Percentiles rank a stretch among this genome's conserved stretches.
Conservation (phyloP, 2,797 vertebrate genomes). For the Galago senegalensis region DNA sequence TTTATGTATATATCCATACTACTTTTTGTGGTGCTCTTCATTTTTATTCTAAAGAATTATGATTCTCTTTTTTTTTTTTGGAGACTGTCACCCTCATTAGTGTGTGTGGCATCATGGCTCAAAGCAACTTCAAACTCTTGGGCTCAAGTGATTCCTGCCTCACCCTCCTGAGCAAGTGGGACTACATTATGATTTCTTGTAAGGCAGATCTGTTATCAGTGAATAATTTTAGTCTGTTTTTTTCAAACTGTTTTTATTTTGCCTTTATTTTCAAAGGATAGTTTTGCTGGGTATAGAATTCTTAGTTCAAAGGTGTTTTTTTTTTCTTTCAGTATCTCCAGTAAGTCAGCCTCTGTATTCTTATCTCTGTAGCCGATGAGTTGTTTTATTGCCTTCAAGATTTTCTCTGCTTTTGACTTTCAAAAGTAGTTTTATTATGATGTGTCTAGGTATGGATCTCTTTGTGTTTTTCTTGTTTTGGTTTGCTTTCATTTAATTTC, state of each 20-base stretch:
- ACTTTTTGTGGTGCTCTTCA: not conserved
- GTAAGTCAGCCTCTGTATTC: not conserved
- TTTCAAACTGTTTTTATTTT: slow-evolving; percentile 30
- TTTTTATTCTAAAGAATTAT: not conserved
- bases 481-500: not conserved
- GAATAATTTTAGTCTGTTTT: not conserved
- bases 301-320: too few species aligned
- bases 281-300: too few species aligned
- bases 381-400: slow-evolving; percentile 50
- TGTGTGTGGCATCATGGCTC: too few species aligned
- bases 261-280: not conserved
- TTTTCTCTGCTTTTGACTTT: not conserved
- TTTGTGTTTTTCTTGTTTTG: not conserved
- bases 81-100: too few species aligned
- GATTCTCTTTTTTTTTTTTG: not conserved
- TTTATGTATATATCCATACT: not conserved
- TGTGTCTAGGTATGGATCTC: not conserved
- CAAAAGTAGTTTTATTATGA: not conserved
- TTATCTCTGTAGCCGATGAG: not conserved
- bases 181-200: not conserved
- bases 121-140: too few species aligned
- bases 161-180: too few species aligned
- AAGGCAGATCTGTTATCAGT: not conserved
- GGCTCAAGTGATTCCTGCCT: too few species aligned
- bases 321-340: not conserved